A percentile compares a stretch with the other conserved stretches of the same genome.
Evolutionary conservation across 1,140 invertebrate genomes (phyloP).

Genomic region (Portunus trituberculatus): DNA sequence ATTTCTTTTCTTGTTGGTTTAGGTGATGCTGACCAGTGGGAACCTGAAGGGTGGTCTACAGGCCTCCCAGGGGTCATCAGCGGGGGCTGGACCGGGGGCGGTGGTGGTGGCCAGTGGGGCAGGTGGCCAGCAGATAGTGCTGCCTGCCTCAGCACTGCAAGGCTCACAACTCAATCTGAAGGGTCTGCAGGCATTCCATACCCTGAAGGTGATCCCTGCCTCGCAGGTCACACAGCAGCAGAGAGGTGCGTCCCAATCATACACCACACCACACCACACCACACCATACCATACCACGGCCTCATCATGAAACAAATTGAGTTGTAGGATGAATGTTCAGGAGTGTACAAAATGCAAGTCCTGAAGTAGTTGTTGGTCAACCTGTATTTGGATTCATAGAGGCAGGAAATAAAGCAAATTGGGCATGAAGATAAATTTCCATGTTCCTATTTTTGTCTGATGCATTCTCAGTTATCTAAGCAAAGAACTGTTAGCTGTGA

Average conservation of each 20-base stretch:
- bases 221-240: constrained; percentile 70
- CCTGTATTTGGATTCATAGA: too few species aligned
- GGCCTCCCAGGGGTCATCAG: neutral
- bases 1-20: neutral
- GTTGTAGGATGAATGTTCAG: too few species aligned
- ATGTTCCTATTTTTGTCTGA: too few species aligned
- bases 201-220: constrained; percentile 73
- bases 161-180: constrained; percentile 70
- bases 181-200: constrained; percentile 75
- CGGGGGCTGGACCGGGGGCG: constrained; percentile 49
- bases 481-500: neutral
- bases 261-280: too few species aligned
- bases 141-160: constrained; percentile 72
- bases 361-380: too few species aligned
- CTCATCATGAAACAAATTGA: too few species aligned
- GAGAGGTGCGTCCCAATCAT: constrained; percentile 54
- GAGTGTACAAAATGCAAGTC: too few species aligned
- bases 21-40: constrained; percentile 68
- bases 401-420: too few species aligned
- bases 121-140: constrained; percentile 72
- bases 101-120: constrained; percentile 68
- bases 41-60: constrained; percentile 49
- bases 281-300: too few species aligned
- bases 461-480: too few species aligned
- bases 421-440: too few species aligned